Percentiles rank a stretch among this genome's conserved stretches.
phyloP scores from a whole-genome alignment of 2,797 vertebrate species.

The Falco naumanni region DNA sequence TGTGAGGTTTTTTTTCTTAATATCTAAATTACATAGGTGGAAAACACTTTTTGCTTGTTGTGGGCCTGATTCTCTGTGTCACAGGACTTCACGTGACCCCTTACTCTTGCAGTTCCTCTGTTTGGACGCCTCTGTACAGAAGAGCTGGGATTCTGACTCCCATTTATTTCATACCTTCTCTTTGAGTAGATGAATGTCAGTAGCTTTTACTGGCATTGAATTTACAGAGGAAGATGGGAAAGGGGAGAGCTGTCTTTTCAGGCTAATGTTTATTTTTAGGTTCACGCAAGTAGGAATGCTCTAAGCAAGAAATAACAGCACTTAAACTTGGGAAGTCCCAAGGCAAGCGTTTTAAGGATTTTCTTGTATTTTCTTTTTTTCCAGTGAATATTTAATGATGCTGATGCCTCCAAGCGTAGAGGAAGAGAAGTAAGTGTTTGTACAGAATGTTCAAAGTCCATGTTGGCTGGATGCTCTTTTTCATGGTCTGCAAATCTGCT shows the following conservation, averaged over 20 bases:
- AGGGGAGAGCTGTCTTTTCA: not conserved
- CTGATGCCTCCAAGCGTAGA: conserved; percentile 92
- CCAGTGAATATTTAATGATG: conserved; percentile 95
- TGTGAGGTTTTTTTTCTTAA: not conserved
- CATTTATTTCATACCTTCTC: not conserved
- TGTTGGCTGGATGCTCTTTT: not conserved
- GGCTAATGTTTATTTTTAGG: not conserved
- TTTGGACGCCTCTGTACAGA: not conserved
- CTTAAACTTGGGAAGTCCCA: not conserved
- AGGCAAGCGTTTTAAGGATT: not conserved
- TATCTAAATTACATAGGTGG: not conserved
- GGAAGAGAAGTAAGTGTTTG: conserved; percentile 89
- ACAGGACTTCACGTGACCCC: not conserved
- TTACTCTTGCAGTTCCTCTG: not conserved
- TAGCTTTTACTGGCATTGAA: not conserved
- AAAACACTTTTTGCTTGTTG: not conserved
- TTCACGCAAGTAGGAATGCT: not conserved
- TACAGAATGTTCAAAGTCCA: not conserved
- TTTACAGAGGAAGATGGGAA: not conserved
- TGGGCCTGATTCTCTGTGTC: not conserved
- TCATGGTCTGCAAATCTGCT: conserved; percentile 17
- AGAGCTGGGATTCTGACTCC: not conserved
- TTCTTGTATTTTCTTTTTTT: conserved; percentile 23
- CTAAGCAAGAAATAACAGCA: not conserved
- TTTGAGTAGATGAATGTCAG: not conserved